phyloP scores from a whole-genome alignment of 2,113 vertebrate species.

The Vulpes lagopus region DNA sequence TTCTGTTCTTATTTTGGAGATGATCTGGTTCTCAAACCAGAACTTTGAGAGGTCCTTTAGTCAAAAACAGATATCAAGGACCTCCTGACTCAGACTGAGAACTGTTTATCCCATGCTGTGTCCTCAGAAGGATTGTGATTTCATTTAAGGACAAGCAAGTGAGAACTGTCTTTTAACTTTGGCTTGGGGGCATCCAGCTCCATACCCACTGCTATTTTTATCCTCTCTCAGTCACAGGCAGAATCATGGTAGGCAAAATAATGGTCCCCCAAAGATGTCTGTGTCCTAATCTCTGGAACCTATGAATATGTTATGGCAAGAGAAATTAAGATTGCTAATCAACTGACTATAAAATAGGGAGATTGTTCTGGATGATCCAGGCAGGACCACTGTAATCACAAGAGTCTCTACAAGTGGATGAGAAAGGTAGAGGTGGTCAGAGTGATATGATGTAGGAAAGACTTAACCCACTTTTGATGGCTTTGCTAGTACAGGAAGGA shows the following conservation, averaged over 20 bases:
- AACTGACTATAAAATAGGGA: background rate
- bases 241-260: background rate
- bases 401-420: background rate
- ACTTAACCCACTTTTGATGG: background rate
- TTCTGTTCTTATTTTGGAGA: background rate
- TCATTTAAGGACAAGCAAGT: conserved; percentile 43
- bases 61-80: background rate
- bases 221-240: background rate
- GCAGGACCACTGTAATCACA: background rate
- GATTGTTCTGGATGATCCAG: background rate
- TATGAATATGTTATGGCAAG: background rate
- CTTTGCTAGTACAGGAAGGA: background rate
- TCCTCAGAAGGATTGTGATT: rapidly evolving
- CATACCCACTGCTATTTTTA: background rate
- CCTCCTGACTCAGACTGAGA: background rate
- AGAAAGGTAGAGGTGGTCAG: background rate
- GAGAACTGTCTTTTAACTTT: conserved; percentile 42
- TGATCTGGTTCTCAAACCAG: background rate
- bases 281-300: background rate
- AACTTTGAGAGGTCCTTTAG: background rate
- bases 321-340: background rate
- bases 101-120: background rate
- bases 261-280: background rate
- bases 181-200: background rate
- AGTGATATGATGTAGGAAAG: background rate